Base-by-base conservation (phyloP, 1,140 invertebrate genomes). In the Procambarus clarkii region DNA sequence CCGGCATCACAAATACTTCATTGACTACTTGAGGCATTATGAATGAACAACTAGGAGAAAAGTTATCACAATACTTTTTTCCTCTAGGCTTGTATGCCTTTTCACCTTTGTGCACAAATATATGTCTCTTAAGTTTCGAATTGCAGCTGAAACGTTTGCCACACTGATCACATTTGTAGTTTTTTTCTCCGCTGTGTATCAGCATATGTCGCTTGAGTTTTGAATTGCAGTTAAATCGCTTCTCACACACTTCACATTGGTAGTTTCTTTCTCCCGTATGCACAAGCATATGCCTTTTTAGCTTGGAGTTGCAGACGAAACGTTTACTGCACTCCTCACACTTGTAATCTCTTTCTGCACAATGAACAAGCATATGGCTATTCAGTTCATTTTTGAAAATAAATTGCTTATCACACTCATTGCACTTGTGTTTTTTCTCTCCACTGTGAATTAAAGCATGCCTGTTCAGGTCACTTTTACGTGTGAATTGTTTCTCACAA, bases 311-410 rank as follows among this genome's bases (percentile, higher is more conserved):
- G 44, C 85, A 87, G 50, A 77, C 71, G 76, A 87, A 87, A 13
- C 85, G 85, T 78, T 87, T 87, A 44, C 76, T 58, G 76, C 85
- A 87, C 76, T 87, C 71, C 44, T 87, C 74, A 74, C 85, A 87
- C 54, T 87, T 78, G 54, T 87, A 87, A 45, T 87, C 77, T 48
- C 85, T 24, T 24, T 87, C 85, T 8, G 34, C 85, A 44, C 85
- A 87, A 69, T 87, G 85, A 21, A 87, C 85, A 54, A 87, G 85
- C 85, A 87, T 87, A 54, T 87, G 85, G 76, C 85, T 78, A 34
- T 78, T 87, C 11, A 79, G 54, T 78, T 87, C 85, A 46, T 87
- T 87, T 74, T 87, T 87, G 48, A 77, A 48, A n/a, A 78, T 44
- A 60, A 87, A 87, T 76, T 78, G 85, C 76, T 87, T 71, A 34